A percentile compares a stretch with the other conserved stretches of the same genome.
phyloP scores from a whole-genome alignment of 2,113 vertebrate species.

The Strix uralensis region DNA sequence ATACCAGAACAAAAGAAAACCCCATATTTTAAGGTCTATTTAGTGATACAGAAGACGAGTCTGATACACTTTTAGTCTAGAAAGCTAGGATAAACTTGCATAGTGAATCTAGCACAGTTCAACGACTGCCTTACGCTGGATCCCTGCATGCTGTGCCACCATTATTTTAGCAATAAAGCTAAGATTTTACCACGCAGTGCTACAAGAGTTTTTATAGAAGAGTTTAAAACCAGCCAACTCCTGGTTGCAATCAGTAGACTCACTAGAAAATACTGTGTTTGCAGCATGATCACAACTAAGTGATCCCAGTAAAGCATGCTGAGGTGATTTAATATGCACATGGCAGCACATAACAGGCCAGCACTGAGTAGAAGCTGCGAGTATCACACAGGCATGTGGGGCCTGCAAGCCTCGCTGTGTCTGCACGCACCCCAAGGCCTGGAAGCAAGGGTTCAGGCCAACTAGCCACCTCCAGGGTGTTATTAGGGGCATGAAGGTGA shows the following conservation, averaged over 20 bases:
- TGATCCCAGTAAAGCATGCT: fast-evolving
- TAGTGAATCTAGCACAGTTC: not conserved
- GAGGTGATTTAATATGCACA: fast-evolving
- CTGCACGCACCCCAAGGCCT: not conserved
- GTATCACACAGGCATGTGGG: fast-evolving
- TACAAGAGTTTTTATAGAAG: not conserved
- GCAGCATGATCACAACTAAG: no score
- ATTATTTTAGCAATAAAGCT: not conserved
- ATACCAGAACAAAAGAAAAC: not conserved
- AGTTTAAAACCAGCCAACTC: not conserved
- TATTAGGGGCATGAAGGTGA: fast-evolving
- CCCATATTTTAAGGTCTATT: not conserved
- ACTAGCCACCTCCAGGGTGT: fast-evolving
- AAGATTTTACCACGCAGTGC: not conserved
- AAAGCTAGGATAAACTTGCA: not conserved
- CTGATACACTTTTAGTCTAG: not conserved
- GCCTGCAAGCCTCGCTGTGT: not conserved
- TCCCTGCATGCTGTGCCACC: not conserved
- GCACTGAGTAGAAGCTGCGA: fast-evolving
- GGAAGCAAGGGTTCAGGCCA: fast-evolving
- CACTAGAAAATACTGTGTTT: not conserved
- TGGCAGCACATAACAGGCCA: fast-evolving
- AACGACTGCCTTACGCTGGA: not conserved
- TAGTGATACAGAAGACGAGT: not conserved
- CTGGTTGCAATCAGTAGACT: not conserved